Evolutionary conservation across 2,888 invertebrate genomes (phyloP).

Genomic region (Caenorhabditis macrosperma): DNA sequence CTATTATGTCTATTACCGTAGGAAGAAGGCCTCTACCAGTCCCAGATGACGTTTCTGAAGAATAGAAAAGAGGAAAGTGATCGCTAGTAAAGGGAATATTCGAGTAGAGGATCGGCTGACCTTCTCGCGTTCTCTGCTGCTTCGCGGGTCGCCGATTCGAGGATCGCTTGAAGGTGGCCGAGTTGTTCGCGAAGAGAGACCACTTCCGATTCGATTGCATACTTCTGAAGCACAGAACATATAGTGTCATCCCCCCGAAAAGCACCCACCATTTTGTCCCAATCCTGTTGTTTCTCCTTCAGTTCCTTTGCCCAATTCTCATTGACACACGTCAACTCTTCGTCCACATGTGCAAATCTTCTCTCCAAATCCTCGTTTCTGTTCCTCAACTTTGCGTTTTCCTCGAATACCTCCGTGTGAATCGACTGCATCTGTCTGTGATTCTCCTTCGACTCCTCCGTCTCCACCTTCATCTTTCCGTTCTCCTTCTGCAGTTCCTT

Average conservation of each 20-base stretch:
- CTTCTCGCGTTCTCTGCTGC: slow-evolving; percentile 70
- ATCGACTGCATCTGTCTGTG: slow-evolving; percentile 54
- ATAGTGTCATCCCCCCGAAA: not conserved
- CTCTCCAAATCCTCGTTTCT: slow-evolving; percentile 67
- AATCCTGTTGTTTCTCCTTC: slow-evolving; percentile 62
- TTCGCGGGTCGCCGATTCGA: slow-evolving; percentile 67
- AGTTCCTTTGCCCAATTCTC: slow-evolving; percentile 70
- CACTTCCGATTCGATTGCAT: slow-evolving; percentile 62
- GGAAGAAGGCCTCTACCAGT: slow-evolving; percentile 36
- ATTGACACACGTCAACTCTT: slow-evolving; percentile 67
- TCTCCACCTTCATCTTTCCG: slow-evolving; percentile 22
- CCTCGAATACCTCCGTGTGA: slow-evolving; percentile 55
- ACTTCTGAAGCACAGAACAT: slow-evolving; percentile 46
- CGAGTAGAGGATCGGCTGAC: slow-evolving; percentile 64
- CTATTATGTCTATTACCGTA: slow-evolving; percentile 26
- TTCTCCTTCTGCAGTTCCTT: slow-evolving; percentile 43
- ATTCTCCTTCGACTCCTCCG: slow-evolving; percentile 43
- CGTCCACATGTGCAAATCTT: slow-evolving; percentile 64
- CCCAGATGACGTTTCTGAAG: slow-evolving; percentile 60
- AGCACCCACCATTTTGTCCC: slow-evolving; percentile 58
- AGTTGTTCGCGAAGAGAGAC: slow-evolving; percentile 62
- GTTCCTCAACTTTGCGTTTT: slow-evolving; percentile 53
- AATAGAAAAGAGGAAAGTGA: slow-evolving; percentile 5
- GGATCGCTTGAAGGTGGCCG: slow-evolving; percentile 57
- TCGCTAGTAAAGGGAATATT: slow-evolving; percentile 54